Percentiles rank a stretch among this genome's conserved stretches.
Evolutionary conservation across 2,888 invertebrate genomes (phyloP).

Genomic region (Macrophya annulata): DNA sequence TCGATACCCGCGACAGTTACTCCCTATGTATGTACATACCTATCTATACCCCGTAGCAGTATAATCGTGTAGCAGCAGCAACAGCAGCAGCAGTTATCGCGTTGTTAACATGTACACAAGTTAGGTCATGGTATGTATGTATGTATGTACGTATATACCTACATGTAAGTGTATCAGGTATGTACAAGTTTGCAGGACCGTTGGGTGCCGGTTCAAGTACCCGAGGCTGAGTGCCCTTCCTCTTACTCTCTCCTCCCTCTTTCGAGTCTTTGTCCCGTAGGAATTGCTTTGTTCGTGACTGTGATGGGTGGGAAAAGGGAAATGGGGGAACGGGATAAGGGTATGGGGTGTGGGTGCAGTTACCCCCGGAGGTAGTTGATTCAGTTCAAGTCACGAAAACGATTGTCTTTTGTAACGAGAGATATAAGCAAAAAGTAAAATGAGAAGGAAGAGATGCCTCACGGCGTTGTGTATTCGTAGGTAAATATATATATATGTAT

Average conservation of each 20-base stretch:
- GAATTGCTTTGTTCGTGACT: conserved; percentile 16
- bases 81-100: not conserved
- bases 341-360: not conserved
- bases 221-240: conserved; percentile 32
- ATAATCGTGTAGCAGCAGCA: not conserved
- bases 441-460: not conserved
- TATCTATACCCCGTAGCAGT: too few species aligned
- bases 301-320: not conserved
- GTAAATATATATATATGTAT: not conserved
- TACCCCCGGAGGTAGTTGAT: conserved; percentile 11
- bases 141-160: too few species aligned
- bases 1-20: not conserved
- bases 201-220: conserved; percentile 28
- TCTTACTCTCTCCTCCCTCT: not conserved
- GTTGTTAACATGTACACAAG: not conserved
- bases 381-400: conserved; percentile 20
- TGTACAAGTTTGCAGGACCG: conserved; percentile 18
- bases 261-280: not conserved
- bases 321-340: not conserved
- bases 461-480: not conserved
- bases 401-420: conserved; percentile 6
- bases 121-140: not conserved
- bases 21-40: too few species aligned
- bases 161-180: not conserved
- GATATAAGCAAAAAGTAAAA: not conserved